These are phyloP conservation scores for Andricus quercusramuli DNA, from an alignment of 2,888 invertebrate species.

Conservation along the genomic window DNA sequence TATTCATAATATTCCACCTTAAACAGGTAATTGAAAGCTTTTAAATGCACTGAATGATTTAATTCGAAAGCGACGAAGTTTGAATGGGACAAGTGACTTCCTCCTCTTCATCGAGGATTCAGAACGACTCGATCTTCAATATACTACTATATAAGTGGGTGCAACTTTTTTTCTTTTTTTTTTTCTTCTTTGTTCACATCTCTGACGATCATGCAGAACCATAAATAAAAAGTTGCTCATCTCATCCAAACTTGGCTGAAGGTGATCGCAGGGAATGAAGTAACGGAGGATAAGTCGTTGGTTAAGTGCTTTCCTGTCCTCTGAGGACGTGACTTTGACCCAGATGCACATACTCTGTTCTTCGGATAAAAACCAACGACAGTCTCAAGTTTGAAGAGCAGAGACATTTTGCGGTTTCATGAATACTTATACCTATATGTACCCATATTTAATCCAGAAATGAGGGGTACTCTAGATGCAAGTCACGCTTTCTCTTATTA, in stretches of 20 bases:
- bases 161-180: slow-evolving; percentile 16
- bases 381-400: slow-evolving; percentile 47
- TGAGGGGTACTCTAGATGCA: slow-evolving; percentile 18
- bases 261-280: slow-evolving; percentile 63
- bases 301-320: slow-evolving; percentile 72
- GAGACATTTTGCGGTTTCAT: slow-evolving; percentile 33
- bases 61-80: slow-evolving; percentile 24
- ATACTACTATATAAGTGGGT: background rate
- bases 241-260: slow-evolving; percentile 68
- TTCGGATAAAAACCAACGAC: slow-evolving; percentile 24
- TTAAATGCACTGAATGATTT: slow-evolving; percentile 9
- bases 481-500: slow-evolving; percentile 37
- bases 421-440: slow-evolving; percentile 10
- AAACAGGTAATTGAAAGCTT: background rate
- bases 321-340: slow-evolving; percentile 78
- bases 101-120: slow-evolving; percentile 16
- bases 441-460: slow-evolving; percentile 31
- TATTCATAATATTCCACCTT: too few species aligned
- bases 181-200: background rate
- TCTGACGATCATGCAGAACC: slow-evolving; percentile 56
- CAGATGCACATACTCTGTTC: slow-evolving; percentile 70
- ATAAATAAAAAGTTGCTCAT: slow-evolving; percentile 73
- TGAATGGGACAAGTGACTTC: background rate
- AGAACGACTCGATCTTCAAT: background rate
- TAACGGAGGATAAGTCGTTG: slow-evolving; percentile 64